Evolutionary conservation across 2,797 vertebrate genomes (phyloP).

Genomic region (Tinamus major): DNA sequence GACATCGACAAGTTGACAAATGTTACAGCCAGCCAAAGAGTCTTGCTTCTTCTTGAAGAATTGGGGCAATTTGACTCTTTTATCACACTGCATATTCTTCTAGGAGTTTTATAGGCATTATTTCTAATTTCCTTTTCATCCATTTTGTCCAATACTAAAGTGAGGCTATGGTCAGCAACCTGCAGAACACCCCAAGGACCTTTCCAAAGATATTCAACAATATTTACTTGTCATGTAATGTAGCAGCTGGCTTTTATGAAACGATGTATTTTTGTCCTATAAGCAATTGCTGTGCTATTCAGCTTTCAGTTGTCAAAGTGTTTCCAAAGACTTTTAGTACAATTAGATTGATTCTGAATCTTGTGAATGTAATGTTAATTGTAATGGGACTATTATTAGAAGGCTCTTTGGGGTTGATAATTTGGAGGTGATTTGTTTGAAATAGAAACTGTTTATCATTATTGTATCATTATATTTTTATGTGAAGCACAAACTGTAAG

Average conservation of each 20-base stretch:
- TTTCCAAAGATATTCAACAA: background rate
- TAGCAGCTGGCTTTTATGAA: slow-evolving; percentile 17
- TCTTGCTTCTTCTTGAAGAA: background rate
- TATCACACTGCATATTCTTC: background rate
- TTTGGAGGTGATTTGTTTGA: slow-evolving; percentile 1
- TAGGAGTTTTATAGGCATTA: background rate
- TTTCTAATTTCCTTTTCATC: background rate
- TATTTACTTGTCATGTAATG: background rate
- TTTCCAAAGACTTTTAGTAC: slow-evolving; percentile 22
- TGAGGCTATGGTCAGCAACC: background rate
- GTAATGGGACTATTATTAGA: background rate
- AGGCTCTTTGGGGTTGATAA: background rate
- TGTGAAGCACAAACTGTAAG: background rate
- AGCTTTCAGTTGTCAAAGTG: background rate
- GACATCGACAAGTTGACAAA: background rate
- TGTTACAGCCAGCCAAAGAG: background rate
- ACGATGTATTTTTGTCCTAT: slow-evolving; percentile 8
- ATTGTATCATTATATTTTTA: background rate
- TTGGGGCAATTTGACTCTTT: background rate
- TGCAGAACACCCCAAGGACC: background rate
- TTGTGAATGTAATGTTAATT: slow-evolving; percentile 2
- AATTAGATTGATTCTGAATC: slow-evolving; percentile 5
- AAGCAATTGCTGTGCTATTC: background rate
- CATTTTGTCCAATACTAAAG: background rate
- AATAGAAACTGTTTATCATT: slow-evolving; percentile 5